Evolutionary conservation across 2,888 invertebrate species (phyloP), one percentile per base, ranked within the genome.

Genomic region (Napeogenes sylphis): DNA sequence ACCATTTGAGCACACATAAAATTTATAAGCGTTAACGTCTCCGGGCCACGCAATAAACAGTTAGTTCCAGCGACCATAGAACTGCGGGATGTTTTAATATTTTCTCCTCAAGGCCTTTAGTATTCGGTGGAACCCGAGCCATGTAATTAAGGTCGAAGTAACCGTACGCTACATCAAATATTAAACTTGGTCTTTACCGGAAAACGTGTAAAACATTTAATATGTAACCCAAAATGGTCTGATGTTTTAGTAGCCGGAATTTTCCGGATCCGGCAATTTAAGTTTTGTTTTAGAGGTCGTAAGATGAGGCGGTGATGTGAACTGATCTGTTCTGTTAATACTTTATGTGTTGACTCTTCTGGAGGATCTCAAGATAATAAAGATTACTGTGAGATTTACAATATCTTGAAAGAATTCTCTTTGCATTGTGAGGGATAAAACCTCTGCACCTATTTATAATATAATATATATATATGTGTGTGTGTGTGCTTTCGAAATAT

Each of bases 191-290:
- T 75, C 78, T 75, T 78, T 77, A 74, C 75, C 77, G 70, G 79
- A 73, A 76, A 78, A 74, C 71, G 79, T 32, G 47, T 55, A 56
- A 57, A 61, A 47, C 32, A 80, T 85, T 88, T 85, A 89, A 90
- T 89, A 90, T 89, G 88, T 89, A 79, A 88, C 81, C 81, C 79
- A 83, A 84, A 87, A 83, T 82, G 78, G 84, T 84, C 85, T 87
- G 85, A 79, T 86, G 87, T 79, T 82, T 80, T 77, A 79, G 77
- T 70, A 75, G 75, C 64, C 71, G 73, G 79, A 84, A 82, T 85
- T 85, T 87, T 84, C 84, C 83, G 83, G 75, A 68, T 74, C 71
- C 77, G 72, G 72, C 60, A 79, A 82, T 84, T 85, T 83, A 81
- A 85, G 83, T 86, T 84, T 83, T 81, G 81, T 82, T 85, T 81